A percentile compares a stretch with the other conserved stretches of the same genome.
Evolutionary conservation across 2,888 invertebrate species (phyloP).

Genomic region (Psylliodes chrysocephalus): DNA sequence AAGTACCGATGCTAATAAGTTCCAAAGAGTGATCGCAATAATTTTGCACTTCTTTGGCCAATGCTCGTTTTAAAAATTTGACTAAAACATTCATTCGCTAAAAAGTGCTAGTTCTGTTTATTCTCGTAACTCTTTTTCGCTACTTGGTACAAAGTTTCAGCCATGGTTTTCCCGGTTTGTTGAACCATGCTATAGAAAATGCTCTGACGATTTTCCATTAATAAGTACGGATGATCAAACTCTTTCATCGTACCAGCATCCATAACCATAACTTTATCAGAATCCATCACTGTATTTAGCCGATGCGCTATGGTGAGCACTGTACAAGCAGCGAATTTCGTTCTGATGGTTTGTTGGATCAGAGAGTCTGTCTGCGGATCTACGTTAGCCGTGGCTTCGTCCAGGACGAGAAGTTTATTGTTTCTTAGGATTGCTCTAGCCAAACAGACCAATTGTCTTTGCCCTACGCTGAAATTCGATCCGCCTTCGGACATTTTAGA

Average conservation of each 20-base stretch:
- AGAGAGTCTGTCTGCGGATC: constrained; percentile 81
- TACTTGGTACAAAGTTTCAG: constrained; percentile 71
- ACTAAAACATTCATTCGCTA: too few relatives aligned
- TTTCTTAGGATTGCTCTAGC: constrained; percentile 71
- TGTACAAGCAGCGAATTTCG: constrained; percentile 79
- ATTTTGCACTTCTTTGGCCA: too few relatives aligned
- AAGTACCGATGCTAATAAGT: too few relatives aligned
- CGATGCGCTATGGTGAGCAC: constrained; percentile 87
- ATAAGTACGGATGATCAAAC: constrained; percentile 77
- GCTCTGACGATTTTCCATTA: constrained; percentile 69
- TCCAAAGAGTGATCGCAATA: too few relatives aligned
- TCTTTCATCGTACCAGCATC: constrained; percentile 82
- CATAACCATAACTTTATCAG: constrained; percentile 81
- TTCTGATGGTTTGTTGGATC: constrained; percentile 80
- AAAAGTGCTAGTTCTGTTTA: too few relatives aligned
- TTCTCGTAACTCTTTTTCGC: constrained; percentile 62
- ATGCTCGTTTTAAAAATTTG: too few relatives aligned
- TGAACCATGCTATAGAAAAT: constrained; percentile 72
- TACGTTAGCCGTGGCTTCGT: constrained; percentile 86
- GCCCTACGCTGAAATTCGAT: constrained; percentile 63
- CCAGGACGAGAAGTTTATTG: constrained; percentile 57
- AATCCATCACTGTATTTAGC: constrained; percentile 87
- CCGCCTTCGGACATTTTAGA: constrained; percentile 71
- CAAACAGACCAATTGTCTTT: constrained; percentile 76
- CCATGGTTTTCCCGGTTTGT: constrained; percentile 76